Conservation (phyloP, 2,888 invertebrate genomes). For the Allacma fusca region DNA sequence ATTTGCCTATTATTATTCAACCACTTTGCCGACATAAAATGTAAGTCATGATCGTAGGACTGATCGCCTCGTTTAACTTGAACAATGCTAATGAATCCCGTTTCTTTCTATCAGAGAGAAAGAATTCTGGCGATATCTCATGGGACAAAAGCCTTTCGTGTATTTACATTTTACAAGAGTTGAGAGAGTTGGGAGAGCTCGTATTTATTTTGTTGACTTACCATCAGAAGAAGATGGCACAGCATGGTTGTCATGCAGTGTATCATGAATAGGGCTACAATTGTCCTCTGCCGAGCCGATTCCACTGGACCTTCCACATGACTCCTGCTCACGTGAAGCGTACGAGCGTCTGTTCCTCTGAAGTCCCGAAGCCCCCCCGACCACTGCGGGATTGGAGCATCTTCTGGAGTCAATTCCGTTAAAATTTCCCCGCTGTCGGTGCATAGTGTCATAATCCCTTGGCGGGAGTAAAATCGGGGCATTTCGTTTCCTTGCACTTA, state of each 20-base stretch:
- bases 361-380: slow-evolving; percentile 64
- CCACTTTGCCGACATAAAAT: too few species aligned
- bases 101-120: background rate
- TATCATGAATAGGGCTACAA: slow-evolving; percentile 70
- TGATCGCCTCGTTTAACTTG: too few species aligned
- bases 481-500: slow-evolving; percentile 65
- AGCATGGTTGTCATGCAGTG: slow-evolving; percentile 56
- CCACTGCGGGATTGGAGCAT: slow-evolving; percentile 76
- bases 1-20: too few species aligned
- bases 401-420: slow-evolving; percentile 76
- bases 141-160: too few species aligned
- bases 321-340: slow-evolving; percentile 66
- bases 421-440: slow-evolving; percentile 78
- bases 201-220: slow-evolving; percentile 39
- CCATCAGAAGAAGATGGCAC: slow-evolving; percentile 61
- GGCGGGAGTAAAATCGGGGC: slow-evolving; percentile 88
- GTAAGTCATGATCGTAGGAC: background rate
- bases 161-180: too few species aligned
- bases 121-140: too few species aligned
- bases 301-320: slow-evolving; percentile 84
- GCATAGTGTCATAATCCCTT: slow-evolving; percentile 92
- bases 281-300: slow-evolving; percentile 85
- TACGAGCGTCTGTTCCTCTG: slow-evolving; percentile 55
- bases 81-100: too few species aligned
- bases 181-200: background rate